Conservation (phyloP, 2,113 vertebrate species). For the Mesembrinibis cayennensis region DNA sequence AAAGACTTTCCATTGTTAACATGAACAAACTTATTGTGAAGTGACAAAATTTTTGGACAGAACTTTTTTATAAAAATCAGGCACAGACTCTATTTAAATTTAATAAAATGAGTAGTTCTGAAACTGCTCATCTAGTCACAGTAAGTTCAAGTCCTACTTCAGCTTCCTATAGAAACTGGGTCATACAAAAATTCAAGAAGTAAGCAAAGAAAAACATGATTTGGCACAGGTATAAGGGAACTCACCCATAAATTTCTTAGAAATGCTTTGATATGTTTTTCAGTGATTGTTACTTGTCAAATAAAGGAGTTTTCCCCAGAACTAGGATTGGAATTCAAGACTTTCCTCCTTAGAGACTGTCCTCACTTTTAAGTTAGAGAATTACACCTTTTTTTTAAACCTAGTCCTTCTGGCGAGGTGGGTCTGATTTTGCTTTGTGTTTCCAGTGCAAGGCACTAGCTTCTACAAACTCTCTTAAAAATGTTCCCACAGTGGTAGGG, state of each 20-base stretch:
- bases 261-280: constrained; percentile 9
- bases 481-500: background rate
- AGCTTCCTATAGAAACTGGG: background rate
- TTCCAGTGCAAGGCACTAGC: background rate
- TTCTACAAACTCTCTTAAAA: background rate
- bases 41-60: background rate
- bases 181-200: background rate
- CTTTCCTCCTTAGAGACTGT: background rate
- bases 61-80: background rate
- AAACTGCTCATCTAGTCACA: background rate
- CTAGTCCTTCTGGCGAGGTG: background rate
- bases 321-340: background rate
- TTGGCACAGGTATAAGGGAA: background rate
- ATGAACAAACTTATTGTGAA: background rate
- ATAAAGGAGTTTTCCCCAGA: background rate
- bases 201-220: background rate
- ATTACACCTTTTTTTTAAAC: background rate
- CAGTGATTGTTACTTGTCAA: background rate
- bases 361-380: background rate
- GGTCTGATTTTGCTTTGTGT: background rate
- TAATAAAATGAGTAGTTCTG: background rate
- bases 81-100: background rate
- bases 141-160: background rate
- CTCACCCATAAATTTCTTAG: background rate
- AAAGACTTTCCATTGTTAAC: background rate